phyloP scores from a whole-genome alignment of 2,113 vertebrate genomes.

The Orycteropus afer region DNA sequence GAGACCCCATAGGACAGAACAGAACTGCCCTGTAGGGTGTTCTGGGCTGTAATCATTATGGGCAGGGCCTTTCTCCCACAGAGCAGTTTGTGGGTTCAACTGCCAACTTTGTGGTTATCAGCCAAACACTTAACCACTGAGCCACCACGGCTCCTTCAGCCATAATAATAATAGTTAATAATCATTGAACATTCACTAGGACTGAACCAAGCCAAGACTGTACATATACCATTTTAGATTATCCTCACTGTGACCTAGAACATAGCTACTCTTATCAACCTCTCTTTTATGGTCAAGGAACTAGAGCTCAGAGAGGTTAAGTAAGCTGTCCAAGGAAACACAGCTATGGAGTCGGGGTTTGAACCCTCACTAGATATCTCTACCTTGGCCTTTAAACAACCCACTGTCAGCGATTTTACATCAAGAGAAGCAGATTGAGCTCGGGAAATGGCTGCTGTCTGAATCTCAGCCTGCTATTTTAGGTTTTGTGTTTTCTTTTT shows the following conservation, averaged over 20 bases:
- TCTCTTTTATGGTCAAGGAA: background rate
- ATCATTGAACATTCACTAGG: background rate
- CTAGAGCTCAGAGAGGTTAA: background rate
- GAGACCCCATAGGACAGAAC: no score
- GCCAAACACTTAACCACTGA: no score
- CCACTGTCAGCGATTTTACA: accelerated
- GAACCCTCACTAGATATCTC: background rate
- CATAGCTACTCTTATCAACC: no score
- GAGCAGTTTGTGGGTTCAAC: no score
- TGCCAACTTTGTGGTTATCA: no score
- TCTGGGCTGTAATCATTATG: no score
- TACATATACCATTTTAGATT: background rate
- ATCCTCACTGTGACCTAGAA: background rate
- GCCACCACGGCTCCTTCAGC: no score
- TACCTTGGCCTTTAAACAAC: background rate
- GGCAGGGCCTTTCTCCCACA: no score
- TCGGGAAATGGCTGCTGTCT: accelerated
- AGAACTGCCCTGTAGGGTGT: no score
- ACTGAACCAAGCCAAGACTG: background rate
- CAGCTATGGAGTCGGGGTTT: background rate
- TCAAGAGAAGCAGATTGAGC: background rate
- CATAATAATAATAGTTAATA: background rate
- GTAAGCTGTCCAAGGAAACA: background rate
- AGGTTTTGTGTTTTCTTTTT: background rate
- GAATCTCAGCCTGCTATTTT: background rate